Evolutionary conservation across 2,888 invertebrate species (phyloP).

Genomic region (Sisyra terminalis): DNA sequence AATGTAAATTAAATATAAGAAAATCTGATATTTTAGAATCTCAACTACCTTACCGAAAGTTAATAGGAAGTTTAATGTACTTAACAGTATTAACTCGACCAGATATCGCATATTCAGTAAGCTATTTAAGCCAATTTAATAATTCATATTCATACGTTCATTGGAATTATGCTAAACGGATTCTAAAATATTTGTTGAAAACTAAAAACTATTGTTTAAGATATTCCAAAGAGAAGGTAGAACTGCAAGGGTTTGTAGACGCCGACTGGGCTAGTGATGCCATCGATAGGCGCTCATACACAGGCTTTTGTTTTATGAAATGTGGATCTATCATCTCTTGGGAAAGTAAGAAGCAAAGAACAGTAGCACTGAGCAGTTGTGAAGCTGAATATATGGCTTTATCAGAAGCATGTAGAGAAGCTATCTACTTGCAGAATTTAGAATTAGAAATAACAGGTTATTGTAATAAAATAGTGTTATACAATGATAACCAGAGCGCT

Average conservation of each 20-base stretch:
- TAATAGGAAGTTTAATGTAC: conserved; percentile 15
- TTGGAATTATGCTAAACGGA: conserved; percentile 13
- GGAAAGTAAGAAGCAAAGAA: conserved; percentile 17
- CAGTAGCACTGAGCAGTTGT: conserved; percentile 18
- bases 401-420: conserved; percentile 15
- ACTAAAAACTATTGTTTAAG: conserved; percentile 12
- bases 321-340: conserved; percentile 16
- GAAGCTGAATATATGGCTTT: conserved; percentile 19
- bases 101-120: conserved; percentile 14
- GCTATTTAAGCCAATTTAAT: conserved; percentile 15
- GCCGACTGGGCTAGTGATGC: conserved; percentile 15
- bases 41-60: conserved; percentile 13
- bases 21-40: conserved; percentile 1
- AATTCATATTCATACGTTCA: conserved; percentile 12
- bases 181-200: conserved; percentile 13
- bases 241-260: conserved; percentile 14
- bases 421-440: conserved; percentile 10
- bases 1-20: conserved; percentile 9
- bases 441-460: conserved; percentile 10
- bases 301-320: conserved; percentile 16
- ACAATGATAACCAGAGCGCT: conserved; percentile 14
- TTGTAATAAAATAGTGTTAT: conserved; percentile 10
- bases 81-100: conserved; percentile 15
- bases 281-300: conserved; percentile 22
- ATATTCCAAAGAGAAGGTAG: conserved; percentile 10